Evolutionary conservation across 1,140 invertebrate genomes (phyloP), one percentile per base, ranked within the genome.

Genomic region (Ruditapes philippinarum): DNA sequence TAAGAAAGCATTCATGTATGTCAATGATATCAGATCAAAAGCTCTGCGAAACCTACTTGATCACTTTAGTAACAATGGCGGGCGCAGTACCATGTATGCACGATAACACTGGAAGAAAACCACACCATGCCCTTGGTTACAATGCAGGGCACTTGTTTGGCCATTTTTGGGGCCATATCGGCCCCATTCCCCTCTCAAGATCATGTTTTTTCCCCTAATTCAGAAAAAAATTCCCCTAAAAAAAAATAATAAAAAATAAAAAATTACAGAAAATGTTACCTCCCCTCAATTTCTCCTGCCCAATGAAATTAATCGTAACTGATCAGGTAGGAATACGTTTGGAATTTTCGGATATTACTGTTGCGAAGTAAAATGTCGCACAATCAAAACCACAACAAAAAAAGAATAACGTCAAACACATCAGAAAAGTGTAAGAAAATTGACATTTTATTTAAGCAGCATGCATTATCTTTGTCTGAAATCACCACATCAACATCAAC

Each of bases 81-180:
- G n/a, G n/a, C n/a, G n/a, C n/a, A n/a, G n/a, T n/a, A n/a, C n/a
- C n/a, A n/a, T n/a, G n/a, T n/a, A n/a, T n/a, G n/a, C n/a, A n/a
- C n/a, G n/a, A n/a, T n/a, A n/a, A n/a, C n/a, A n/a, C n/a, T n/a
- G n/a, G n/a, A n/a, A n/a, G n/a, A n/a, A n/a, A n/a, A n/a, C n/a
- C n/a, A n/a, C n/a, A n/a, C n/a, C n/a, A n/a, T n/a, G n/a, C n/a
- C n/a, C n/a, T n/a, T n/a, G n/a, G n/a, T n/a, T n/a, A n/a, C n/a
- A n/a, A n/a, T n/a, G n/a, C 73, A 76, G 73, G 73, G 42, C 73
- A 76, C 73, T 76, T 25, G 73, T 76, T 45, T 76, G 73, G 73
- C 33, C 11, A 12, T 12, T 45, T 76, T 76, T 76, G 73, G 73
- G 73, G 40, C 73, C 40, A 40, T 38, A 76, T 76, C 12, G 73